These are phyloP conservation scores for Neopipo cinnamomea DNA, from an alignment of 2,113 vertebrate species.

Conservation along the genomic window DNA sequence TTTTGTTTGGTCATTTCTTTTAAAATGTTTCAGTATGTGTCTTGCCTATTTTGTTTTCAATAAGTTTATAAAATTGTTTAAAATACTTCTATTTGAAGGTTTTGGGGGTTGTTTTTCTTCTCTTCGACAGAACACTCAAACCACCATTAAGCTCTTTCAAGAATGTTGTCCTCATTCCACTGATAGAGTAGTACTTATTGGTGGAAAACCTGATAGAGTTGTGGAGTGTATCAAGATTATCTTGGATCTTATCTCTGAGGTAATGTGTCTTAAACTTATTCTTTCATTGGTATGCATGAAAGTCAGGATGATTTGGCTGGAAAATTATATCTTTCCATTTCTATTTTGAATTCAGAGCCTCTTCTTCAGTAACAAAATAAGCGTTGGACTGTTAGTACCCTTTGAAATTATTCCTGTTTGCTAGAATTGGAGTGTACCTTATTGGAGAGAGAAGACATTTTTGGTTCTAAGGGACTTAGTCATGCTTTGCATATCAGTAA, in stretches of 20 bases:
- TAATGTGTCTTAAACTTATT: slow-evolving; percentile 47
- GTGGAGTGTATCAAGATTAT: slow-evolving; percentile 98
- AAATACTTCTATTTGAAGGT: not conserved
- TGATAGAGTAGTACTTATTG: slow-evolving; percentile 94
- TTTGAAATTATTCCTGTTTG: not conserved
- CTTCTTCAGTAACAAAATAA: not conserved
- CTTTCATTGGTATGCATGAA: not conserved
- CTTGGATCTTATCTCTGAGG: slow-evolving; percentile 93
- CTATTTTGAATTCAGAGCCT: not conserved
- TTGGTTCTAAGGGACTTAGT: not conserved
- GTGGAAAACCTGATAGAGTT: slow-evolving; percentile 93
- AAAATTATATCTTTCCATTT: not conserved
- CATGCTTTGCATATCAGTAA: not conserved
- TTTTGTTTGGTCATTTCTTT: not conserved
- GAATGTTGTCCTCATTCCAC: slow-evolving; percentile 99
- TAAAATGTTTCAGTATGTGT: not conserved
- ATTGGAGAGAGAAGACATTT: not conserved
- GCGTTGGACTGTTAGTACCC: not conserved
- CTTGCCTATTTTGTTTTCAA: not conserved
- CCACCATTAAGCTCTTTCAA: slow-evolving; percentile 98
- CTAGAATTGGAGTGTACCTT: not conserved
- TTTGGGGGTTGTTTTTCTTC: not conserved
- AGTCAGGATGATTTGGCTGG: not conserved
- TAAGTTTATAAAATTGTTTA: not conserved
- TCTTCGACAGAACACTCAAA: slow-evolving; percentile 89